Conservation (phyloP, 2,113 vertebrate species). For the Circaetus cinerascens region DNA sequence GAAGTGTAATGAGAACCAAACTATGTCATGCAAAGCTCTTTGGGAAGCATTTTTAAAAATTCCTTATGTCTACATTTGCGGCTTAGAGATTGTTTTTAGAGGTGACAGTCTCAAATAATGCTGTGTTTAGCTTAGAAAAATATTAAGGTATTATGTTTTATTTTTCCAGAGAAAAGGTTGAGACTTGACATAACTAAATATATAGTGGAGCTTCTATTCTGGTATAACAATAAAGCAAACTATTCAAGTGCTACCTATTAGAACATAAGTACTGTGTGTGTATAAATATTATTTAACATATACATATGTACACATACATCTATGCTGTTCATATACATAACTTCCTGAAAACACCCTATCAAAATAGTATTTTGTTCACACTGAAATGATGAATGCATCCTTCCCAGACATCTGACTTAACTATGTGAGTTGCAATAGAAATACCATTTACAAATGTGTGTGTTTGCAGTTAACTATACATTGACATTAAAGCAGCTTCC, state of each 20-base stretch:
- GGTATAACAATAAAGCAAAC: not conserved
- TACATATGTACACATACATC: rapidly evolving
- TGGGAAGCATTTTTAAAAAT: not conserved
- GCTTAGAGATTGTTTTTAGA: not conserved
- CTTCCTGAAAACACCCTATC: not conserved
- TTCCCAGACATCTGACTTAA: too few species aligned
- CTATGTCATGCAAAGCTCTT: not conserved
- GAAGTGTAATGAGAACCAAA: not conserved
- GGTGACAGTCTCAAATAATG: not conserved
- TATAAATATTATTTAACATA: not conserved
- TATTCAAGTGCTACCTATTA: not conserved
- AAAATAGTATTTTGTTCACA: not conserved
- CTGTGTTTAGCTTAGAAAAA: not conserved
- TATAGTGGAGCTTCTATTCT: not conserved
- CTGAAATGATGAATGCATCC: rapidly evolving
- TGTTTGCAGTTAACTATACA: not conserved
- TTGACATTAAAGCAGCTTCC: not conserved
- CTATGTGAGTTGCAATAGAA: not conserved
- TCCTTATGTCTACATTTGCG: not conserved
- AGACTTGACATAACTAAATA: not conserved
- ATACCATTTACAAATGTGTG: not conserved
- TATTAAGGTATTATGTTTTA: not conserved
- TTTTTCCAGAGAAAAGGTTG: not conserved
- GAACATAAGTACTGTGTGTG: rapidly evolving
- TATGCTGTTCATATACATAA: not conserved